phyloP scores from a whole-genome alignment of 2,888 invertebrate species.

The Trichacis sp. region DNA sequence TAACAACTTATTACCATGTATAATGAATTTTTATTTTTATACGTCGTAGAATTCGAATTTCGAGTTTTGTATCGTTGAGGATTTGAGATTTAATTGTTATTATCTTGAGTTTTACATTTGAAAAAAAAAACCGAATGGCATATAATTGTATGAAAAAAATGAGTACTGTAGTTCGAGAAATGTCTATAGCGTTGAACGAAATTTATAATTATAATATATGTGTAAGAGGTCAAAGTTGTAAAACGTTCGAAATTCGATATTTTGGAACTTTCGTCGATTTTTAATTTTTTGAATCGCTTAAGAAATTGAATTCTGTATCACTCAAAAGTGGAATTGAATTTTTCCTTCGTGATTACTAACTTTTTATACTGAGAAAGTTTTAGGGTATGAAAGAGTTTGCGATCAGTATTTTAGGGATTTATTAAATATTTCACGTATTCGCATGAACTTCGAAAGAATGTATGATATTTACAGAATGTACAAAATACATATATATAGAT shows the following conservation, averaged over 20 bases:
- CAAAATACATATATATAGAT: constrained; percentile 14
- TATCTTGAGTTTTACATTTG: too few species aligned
- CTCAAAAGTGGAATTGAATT: too few species aligned
- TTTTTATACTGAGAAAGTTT: too few species aligned
- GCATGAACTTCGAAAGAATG: constrained; percentile 47
- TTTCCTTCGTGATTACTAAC: too few species aligned
- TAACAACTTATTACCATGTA: constrained; percentile 15
- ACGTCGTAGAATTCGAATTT: neutral
- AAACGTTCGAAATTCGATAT: too few species aligned
- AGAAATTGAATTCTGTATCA: too few species aligned
- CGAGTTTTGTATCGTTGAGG: neutral
- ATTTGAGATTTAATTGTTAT: neutral
- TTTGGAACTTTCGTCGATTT: neutral
- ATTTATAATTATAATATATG: constrained; percentile 21
- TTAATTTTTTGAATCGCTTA: too few species aligned
- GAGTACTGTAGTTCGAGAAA: constrained; percentile 5
- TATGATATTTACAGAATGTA: constrained; percentile 54
- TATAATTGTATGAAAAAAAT: too few species aligned
- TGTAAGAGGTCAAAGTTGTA: constrained; percentile 21
- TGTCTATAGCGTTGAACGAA: constrained; percentile 23
- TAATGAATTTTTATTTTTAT: neutral
- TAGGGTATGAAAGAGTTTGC: neutral
- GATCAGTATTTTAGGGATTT: constrained; percentile 15
- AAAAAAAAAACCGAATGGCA: too few species aligned
- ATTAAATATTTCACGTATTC: constrained; percentile 45